Conservation (phyloP, 2,888 invertebrate species). For the Cyclophora punctaria region DNA sequence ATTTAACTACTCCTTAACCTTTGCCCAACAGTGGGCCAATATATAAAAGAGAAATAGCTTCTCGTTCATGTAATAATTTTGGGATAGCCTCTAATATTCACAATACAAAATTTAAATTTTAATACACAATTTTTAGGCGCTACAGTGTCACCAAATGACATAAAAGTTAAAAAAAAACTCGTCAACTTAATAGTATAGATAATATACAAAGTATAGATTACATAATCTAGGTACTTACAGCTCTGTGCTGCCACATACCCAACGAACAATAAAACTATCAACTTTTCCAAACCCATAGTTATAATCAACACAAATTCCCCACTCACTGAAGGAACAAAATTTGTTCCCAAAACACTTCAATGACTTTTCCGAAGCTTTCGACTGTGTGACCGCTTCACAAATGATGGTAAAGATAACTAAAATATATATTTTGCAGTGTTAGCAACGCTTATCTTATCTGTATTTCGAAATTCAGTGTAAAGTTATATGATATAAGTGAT, state of each 20-base stretch:
- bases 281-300: constrained; percentile 29
- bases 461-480: constrained; percentile 63
- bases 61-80: too few species aligned
- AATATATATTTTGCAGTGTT: constrained; percentile 20
- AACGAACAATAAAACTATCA: constrained; percentile 27
- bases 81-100: too few species aligned
- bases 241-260: constrained; percentile 34
- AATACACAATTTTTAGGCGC: too few species aligned
- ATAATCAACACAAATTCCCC: constrained; percentile 13
- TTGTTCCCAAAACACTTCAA: constrained; percentile 12
- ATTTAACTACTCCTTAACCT: too few species aligned
- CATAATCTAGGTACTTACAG: constrained; percentile 34
- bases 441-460: constrained; percentile 47
- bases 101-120: too few species aligned
- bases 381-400: constrained; percentile 21
- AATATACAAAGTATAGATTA: constrained; percentile 3
- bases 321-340: constrained; percentile 4
- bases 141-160: too few species aligned
- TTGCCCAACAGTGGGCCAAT: too few species aligned
- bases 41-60: too few species aligned
- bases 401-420: constrained; percentile 18
- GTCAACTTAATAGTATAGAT: too few species aligned
- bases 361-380: constrained; percentile 31
- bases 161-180: too few species aligned
- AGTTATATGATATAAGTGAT: constrained; percentile 50